Base-by-base conservation (phyloP, 53 echinoderm and acorn worm species). In the Echinarachnius parma region DNA sequence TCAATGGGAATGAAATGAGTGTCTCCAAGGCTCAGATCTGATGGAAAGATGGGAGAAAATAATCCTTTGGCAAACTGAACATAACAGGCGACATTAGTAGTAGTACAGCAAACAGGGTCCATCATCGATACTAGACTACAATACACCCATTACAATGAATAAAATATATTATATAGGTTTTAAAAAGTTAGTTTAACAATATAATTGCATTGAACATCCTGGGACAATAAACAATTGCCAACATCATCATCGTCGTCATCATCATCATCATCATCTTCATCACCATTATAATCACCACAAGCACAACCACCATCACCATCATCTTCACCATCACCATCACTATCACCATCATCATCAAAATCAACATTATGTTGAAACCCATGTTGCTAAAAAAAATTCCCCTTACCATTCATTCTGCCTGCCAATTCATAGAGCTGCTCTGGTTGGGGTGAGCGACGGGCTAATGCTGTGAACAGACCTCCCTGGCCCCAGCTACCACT, bases 401-500 rank as follows among this genome's bases (percentile, higher is more conserved):
- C 64, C 49, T 59, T 66, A 94, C 95, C 95, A 84, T 84, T 87
- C 95, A 94, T 94, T 46, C 85, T 75, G 16, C 95, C 95, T 44
- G 95, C 90, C 15, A 87, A 52, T 53, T 90, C 82, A 69, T 94
- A 94, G 28, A 81, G 75, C 7, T 34, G 71, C 49, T 86, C 84
- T 28, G 95, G 90, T 42, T 77, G 74, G 19, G 84, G 84, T 28
- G 86, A 85, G 20, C 95, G 55, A 20, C 69, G 80, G 0, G 87
- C 63, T 2, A 94, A 46, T 16, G 95, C 95, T 31, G 81, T 91
- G 62, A 94, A 94, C 13, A 94, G 46, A n/a, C 95, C 95, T 25
- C 95, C 95, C 42, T 80, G 78, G 22, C 95, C 95, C 95, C 95
- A 94, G 11, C 61, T 80, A 21, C 95, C 95, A 64, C 95, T 94